phyloP scores from a whole-genome alignment of 2,888 invertebrate species.

The Mystacides longicornis region DNA sequence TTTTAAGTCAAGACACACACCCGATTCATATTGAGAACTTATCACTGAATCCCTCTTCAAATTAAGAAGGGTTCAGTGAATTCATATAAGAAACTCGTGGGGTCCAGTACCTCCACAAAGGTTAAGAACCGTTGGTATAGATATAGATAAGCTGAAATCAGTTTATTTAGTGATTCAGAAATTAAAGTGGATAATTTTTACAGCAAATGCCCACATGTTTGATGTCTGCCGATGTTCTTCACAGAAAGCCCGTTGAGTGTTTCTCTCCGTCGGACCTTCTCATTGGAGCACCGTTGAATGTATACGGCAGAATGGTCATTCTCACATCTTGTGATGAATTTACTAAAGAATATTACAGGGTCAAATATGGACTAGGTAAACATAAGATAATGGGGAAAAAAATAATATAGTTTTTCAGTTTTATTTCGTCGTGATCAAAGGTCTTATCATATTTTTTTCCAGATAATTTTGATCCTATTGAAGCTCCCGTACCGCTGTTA shows the following conservation, averaged over 20 bases:
- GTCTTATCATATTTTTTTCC: constrained; percentile 24
- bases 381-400: too few species aligned
- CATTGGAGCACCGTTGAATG: constrained; percentile 73
- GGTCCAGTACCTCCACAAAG: too few species aligned
- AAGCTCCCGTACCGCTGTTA: constrained; percentile 38
- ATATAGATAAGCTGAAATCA: too few species aligned
- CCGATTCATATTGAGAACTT: too few species aligned
- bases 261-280: constrained; percentile 69
- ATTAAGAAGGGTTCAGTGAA: too few species aligned
- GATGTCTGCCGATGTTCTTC: constrained; percentile 42
- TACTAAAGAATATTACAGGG: constrained; percentile 76
- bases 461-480: constrained; percentile 58
- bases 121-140: too few species aligned
- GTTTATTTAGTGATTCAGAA: background rate
- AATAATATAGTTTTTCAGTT: too few species aligned
- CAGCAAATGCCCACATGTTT: constrained; percentile 40
- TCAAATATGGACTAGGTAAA: constrained; percentile 56
- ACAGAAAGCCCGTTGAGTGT: constrained; percentile 33
- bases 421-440: background rate
- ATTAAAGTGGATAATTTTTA: constrained; percentile 20
- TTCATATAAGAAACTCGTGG: too few species aligned
- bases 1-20: too few species aligned
- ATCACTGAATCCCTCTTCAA: too few species aligned
- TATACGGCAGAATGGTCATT: constrained; percentile 73
- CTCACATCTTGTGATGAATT: constrained; percentile 79